A percentile compares a stretch with the other conserved stretches of the same genome.
phyloP scores from a whole-genome alignment of 2,797 vertebrate species.

The Myotis findleyi region DNA sequence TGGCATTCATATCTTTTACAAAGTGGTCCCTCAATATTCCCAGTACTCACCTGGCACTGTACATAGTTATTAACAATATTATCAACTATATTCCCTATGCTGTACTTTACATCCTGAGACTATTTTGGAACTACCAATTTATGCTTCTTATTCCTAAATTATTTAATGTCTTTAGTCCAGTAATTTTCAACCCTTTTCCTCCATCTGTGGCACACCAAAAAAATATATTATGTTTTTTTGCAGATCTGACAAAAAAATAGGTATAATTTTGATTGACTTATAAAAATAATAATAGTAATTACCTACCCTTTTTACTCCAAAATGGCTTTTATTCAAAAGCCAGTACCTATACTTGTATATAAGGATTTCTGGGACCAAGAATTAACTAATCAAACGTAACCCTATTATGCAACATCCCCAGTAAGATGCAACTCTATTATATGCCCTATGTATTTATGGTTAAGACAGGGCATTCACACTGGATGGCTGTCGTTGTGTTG shows the following conservation, averaged over 20 bases:
- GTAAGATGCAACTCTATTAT: background rate
- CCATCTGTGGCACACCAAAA: background rate
- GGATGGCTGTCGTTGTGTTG: background rate
- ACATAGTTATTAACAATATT: background rate
- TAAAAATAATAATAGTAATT: background rate
- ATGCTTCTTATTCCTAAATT: background rate
- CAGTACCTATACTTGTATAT: background rate
- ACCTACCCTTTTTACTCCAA: background rate
- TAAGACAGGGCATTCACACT: background rate
- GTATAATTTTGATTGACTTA: background rate
- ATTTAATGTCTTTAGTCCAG: background rate
- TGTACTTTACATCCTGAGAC: background rate
- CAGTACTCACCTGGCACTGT: background rate
- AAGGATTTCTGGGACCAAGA: background rate
- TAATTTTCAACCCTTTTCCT: background rate
- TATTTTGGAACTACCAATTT: background rate
- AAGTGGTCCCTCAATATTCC: background rate
- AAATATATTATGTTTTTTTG: background rate
- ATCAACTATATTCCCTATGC: background rate
- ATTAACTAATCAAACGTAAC: background rate
- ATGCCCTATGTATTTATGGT: background rate
- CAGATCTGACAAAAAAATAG: background rate
- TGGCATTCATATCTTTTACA: background rate
- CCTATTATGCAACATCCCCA: background rate
- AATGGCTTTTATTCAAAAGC: background rate